Percentiles rank a stretch among this genome's conserved stretches.
phyloP scores from a whole-genome alignment of 2,113 vertebrate genomes.

The Furnarius figulus region DNA sequence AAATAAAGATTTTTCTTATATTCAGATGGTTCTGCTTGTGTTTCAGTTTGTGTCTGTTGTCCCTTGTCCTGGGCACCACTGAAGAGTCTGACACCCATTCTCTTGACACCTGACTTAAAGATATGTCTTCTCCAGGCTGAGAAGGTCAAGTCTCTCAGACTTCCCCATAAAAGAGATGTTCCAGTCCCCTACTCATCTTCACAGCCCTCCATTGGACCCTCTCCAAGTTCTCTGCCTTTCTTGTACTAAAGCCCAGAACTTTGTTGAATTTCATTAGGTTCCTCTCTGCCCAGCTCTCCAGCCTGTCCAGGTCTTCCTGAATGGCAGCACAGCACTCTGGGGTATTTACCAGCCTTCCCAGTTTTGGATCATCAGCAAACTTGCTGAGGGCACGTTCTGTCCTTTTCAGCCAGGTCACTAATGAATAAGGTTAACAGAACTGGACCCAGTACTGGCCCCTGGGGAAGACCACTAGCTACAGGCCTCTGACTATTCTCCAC shows the following conservation, averaged over 20 bases:
- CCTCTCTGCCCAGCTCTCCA: neutral
- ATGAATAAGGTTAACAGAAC: neutral
- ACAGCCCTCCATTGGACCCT: neutral
- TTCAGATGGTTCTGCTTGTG: neutral
- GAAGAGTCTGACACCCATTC: neutral
- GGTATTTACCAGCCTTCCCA: neutral
- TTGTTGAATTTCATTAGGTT: neutral
- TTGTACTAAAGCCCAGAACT: neutral
- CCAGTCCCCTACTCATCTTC: neutral
- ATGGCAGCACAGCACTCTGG: neutral
- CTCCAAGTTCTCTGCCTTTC: neutral
- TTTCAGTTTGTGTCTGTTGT: neutral
- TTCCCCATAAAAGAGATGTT: neutral
- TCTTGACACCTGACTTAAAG: neutral
- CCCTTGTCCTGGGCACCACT: neutral
- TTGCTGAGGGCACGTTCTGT: neutral
- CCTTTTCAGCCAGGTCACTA: neutral
- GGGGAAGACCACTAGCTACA: rapidly evolving
- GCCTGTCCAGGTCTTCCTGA: neutral
- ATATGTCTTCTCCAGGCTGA: neutral
- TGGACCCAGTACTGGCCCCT: neutral
- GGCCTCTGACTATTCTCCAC: neutral
- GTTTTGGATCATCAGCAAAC: neutral
- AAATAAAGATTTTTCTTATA: neutral
- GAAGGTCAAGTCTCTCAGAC: neutral